Conservation (phyloP, 2,113 vertebrate genomes). For the Strigops habroptila region DNA sequence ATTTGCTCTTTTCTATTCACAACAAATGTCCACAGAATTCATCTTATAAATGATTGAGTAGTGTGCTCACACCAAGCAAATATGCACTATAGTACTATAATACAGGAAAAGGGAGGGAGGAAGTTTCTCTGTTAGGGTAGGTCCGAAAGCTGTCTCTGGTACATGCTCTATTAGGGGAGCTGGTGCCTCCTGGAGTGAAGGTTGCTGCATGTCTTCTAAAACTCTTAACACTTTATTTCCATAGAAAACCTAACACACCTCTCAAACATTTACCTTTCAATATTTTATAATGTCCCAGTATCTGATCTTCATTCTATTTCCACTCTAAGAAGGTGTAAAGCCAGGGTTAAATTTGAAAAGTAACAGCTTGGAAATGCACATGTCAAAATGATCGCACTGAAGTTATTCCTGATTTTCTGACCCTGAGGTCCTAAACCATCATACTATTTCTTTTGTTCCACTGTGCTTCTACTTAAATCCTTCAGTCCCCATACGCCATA, state of each 20-base stretch:
- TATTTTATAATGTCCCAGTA: neutral
- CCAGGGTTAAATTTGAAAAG: neutral
- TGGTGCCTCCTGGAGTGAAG: neutral
- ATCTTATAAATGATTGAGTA: neutral
- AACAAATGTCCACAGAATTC: neutral
- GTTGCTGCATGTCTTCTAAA: neutral
- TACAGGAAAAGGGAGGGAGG: neutral
- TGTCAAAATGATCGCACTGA: neutral
- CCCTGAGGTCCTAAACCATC: neutral
- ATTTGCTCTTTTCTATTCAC: neutral
- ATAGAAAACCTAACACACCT: neutral
- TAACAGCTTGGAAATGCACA: neutral
- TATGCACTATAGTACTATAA: neutral
- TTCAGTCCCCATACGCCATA: fast-evolving
- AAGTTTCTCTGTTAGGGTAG: neutral
- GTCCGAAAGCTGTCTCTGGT: neutral
- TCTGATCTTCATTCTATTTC: neutral
- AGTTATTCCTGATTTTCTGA: neutral
- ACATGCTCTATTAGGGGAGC: fast-evolving
- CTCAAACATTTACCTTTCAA: neutral
- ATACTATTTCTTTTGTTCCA: neutral
- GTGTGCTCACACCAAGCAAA: neutral
- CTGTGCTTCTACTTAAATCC: neutral
- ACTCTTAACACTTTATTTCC: neutral
- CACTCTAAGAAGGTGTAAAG: neutral